phyloP scores from a whole-genome alignment of 2,113 vertebrate species.

The Oreochromis tanganicae region DNA sequence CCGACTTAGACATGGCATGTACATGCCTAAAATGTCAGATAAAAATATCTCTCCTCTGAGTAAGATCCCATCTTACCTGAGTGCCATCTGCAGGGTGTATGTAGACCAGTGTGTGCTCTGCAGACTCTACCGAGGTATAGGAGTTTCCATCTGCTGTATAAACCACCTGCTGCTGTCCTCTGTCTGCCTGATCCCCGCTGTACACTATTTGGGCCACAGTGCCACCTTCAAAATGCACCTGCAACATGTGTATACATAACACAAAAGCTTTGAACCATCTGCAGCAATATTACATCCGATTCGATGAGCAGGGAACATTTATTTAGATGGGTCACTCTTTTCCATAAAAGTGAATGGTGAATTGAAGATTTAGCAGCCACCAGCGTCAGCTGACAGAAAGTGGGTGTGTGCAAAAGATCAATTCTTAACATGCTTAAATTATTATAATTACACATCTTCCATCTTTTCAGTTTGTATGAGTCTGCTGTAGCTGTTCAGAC shows the following conservation, averaged over 20 bases:
- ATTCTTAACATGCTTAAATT: not conserved
- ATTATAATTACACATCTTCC: not conserved
- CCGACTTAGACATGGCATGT: not conserved
- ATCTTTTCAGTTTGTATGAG: not conserved
- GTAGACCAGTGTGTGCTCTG: conserved; percentile 95
- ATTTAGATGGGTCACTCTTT: not conserved
- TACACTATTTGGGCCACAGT: conserved; percentile 95
- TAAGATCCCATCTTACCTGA: conserved; percentile 70
- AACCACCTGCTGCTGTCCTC: conserved; percentile 87
- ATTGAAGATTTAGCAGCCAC: not conserved
- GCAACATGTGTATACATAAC: not conserved
- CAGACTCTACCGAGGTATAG: conserved; percentile 92
- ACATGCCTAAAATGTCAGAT: not conserved
- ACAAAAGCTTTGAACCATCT: not conserved
- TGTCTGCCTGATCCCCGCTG: conserved; percentile 85
- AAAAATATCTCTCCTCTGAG: not conserved
- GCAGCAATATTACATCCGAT: not conserved
- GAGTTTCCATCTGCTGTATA: conserved; percentile 90
- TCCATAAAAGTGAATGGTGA: not conserved
- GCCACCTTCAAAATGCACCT: conserved; percentile 92
- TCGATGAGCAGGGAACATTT: not conserved
- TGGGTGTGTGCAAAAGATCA: not conserved
- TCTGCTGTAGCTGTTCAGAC: not conserved
- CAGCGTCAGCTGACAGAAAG: not conserved
- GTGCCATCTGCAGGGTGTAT: conserved; percentile 93